Base-by-base conservation (phyloP, 2,797 vertebrate genomes). In the Cyclura pinguis region DNA sequence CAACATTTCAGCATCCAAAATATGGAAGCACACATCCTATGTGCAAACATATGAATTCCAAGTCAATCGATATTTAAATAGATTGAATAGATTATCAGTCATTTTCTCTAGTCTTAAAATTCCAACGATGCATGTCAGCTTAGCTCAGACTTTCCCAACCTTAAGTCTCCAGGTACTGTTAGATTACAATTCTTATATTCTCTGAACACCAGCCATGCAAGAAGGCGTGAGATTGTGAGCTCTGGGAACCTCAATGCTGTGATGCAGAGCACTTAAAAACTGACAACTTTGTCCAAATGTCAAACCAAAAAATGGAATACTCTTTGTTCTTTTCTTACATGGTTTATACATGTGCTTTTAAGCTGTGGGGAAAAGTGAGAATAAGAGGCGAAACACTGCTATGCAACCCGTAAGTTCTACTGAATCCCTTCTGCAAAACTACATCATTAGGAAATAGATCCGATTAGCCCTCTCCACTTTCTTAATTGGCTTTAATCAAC, bases 361-460 rank as follows among this genome's bases (percentile, higher is more conserved):
- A n/a, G 5, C 35, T 67, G 32, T 18, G 7, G 38, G 59, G 27
- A 20, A 67, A 42, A 27, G 22, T 32, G 38, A 62, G 20, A 24
- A 9, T 32, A n/a, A 10, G 8, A 64, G 22, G 22, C 32, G 67
- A 69, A 38, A 81, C 32, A 50, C 35, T 64, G 38, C 42, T 62
- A 32, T 47, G 42, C 5, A 85, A 73, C 14, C 9, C 32, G 64
- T 50, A 10, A 87, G 13, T 55, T 67, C 42, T 29, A 35, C 4
- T 47, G 85, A 38, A 74, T 82, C 76, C 8, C n/a, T 78, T 84
- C 72, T 84, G 47, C 12, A 73, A 87, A 73, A 73, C 35, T 35
- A 80, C 3, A 72, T 3, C 7, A 55, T n/a, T 4, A 62, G 73
- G 8, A 52, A 87, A 29, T 9, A 29, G 9, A 67, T 7, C 57